Base-by-base conservation (phyloP, 2,888 invertebrate species). In the Conus canariensis region DNA sequence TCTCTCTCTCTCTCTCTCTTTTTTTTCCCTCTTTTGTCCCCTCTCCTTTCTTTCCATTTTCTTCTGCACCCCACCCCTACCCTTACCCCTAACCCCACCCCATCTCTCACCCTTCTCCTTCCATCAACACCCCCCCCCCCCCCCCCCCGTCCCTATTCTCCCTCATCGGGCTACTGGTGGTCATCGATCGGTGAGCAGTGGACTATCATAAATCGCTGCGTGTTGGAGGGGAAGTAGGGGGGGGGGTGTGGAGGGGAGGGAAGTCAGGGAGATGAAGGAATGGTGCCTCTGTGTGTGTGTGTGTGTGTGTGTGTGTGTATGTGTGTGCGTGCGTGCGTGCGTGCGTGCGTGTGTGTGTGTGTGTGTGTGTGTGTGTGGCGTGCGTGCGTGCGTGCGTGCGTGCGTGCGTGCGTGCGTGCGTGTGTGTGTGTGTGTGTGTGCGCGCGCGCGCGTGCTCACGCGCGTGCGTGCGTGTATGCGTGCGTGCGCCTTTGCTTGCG, bases 321-420 rank as follows among this genome's bases (percentile, higher is more conserved):
- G 30, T 30, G 30, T 77, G 30, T 30, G 30, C 8, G 30, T 10
- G 16, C 8, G 30, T 30, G 30, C 4, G 30, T 30, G 10, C 45
- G 30, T 30, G 16, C 1, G 30, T 30, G 30, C 45, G 16, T 77
- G 30, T 77, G 16, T 45, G 30, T 45, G 16, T 45, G 30, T 45
- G 77, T 19, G 70, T 74, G 70, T 74, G 70, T 74, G n/a, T 74
- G 70, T 74, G n/a, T 74, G 70, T 74, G n/a, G 70, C 12, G 70
- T 10, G 70, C 12, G 70, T 12, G 70, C 0, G 22, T 3, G 6
- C 5, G 30, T 30, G 30, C 8, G 16, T 77, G 30, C 5, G 30
- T 30, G 16, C 5, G 30, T 77, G 30, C 45, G 30, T 77, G 30
- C 45, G 30, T 77, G 30, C n/a, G 30, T 45, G 30, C n/a, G 30